These are phyloP conservation scores for Pachyramphus minor DNA, from an alignment of 2,113 vertebrate genomes.

Conservation along the genomic window DNA sequence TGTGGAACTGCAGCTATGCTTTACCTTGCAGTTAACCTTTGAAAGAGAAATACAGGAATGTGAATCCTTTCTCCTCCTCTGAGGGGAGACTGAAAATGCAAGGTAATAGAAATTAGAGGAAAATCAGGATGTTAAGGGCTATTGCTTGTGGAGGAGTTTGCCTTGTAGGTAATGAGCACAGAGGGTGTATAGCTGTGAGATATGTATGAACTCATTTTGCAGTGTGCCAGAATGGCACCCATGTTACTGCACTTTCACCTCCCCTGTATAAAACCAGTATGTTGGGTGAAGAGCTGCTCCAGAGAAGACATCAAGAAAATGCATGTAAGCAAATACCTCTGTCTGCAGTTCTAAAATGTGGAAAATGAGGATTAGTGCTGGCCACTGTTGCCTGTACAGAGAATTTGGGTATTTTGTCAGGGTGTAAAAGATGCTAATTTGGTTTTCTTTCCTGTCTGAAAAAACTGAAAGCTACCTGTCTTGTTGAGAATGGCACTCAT, in stretches of 20 bases:
- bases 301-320: background rate
- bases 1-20: background rate
- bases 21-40: slow-evolving; percentile 22
- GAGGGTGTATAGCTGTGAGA: background rate
- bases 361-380: background rate
- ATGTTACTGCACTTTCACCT: background rate
- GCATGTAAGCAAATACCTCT: background rate
- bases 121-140: background rate
- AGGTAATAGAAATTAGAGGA: background rate
- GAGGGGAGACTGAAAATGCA: background rate
- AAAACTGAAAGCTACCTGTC: background rate
- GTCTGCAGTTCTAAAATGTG: background rate
- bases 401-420: background rate
- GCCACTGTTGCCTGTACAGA: background rate
- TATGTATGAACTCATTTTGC: background rate
- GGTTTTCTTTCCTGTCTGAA: background rate
- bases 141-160: background rate
- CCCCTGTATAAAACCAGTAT: background rate
- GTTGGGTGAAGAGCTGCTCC: background rate
- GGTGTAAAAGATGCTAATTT: background rate
- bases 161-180: background rate
- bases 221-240: background rate
- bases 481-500: background rate
- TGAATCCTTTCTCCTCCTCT: background rate
- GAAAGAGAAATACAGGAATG: background rate